Evolutionary conservation across 2,113 vertebrate genomes (phyloP), one percentile per base, ranked within the genome.

Genomic region (Brachyistius frenatus): DNA sequence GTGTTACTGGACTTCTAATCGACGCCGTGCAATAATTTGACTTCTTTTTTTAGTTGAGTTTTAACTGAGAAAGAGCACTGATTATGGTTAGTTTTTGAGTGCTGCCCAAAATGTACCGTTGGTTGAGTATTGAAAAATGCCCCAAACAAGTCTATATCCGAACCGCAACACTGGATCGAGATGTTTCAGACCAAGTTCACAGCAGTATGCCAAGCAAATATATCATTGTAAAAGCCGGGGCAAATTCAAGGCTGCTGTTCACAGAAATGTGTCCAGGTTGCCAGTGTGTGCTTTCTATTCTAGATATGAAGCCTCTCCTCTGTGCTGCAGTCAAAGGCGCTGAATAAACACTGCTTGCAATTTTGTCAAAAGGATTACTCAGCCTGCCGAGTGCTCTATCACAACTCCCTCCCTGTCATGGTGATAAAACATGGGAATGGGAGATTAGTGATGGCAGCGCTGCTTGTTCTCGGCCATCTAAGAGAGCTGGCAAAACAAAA

Each of bases 301-400:
- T 4, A 33, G 75, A 84, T 75, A 78, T 71, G 73, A 70, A 65
- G 53, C 74, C 47, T 65, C 74, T 64, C 36, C 63, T 58, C 79
- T 56, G 75, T 65, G 66, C 60, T 44, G 68, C 68, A 78, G 54
- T 84, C 68, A 74, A 60, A 86, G 71, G 81, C 65, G 33, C 57
- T 88, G 78, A 83, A 92, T 89, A 93, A 93, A 93, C 86, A 88
- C 73, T 39, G 67, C 72, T 82, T 75, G 80, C 83, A 86, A 81
- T 89, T 91, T 86, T 82, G 90, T 91, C 81, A 87, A 86, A 91
- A 86, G 86, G 78, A 88, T 91, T 89, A 88, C 86, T 72, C 80
- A 63, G 79, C 69, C 88, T 81, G 82, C 49, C 9, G 75, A 83
- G 75, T 49, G 74, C 86, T 83, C 89, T 68, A 82, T 88, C 87